These are phyloP conservation scores for Drosophila sturtevanti DNA, from an alignment of 1,140 invertebrate species.

Conservation along the genomic window DNA sequence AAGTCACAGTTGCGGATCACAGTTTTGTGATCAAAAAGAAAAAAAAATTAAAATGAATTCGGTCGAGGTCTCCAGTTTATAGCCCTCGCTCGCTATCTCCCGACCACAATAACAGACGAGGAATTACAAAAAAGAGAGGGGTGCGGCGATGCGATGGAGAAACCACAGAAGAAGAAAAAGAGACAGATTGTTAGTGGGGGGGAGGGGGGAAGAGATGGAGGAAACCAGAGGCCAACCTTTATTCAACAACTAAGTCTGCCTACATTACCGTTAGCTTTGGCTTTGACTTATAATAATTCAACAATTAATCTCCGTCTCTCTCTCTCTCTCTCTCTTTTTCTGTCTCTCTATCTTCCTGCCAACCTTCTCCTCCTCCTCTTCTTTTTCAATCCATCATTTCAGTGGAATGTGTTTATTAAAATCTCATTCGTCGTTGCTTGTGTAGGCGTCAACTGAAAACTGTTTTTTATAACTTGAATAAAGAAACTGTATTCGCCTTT, in stretches of 20 bases:
- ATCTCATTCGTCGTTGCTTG: background rate
- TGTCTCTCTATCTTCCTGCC: background rate
- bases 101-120: slow-evolving; percentile 29
- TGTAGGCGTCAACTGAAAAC: slow-evolving; percentile 2
- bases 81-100: slow-evolving; percentile 23
- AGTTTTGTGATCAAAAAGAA: slow-evolving; percentile 21
- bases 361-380: too few relatives aligned
- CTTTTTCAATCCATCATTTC: background rate
- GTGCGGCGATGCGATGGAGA: background rate
- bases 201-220: background rate
- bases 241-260: slow-evolving; percentile 40
- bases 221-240: slow-evolving; percentile 47
- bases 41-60: background rate
- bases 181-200: background rate
- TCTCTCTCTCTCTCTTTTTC: background rate
- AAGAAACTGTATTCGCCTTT: slow-evolving; percentile 2
- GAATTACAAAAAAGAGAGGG: background rate
- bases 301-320: slow-evolving; percentile 64
- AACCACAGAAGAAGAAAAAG: background rate
- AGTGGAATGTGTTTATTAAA: slow-evolving; percentile 7
- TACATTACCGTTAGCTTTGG: slow-evolving; percentile 57
- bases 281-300: slow-evolving; percentile 58
- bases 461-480: background rate
- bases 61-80: background rate
- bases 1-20: slow-evolving; percentile 26